Conservation (phyloP, 2,113 vertebrate species). For the Nannobrachium achirus region DNA sequence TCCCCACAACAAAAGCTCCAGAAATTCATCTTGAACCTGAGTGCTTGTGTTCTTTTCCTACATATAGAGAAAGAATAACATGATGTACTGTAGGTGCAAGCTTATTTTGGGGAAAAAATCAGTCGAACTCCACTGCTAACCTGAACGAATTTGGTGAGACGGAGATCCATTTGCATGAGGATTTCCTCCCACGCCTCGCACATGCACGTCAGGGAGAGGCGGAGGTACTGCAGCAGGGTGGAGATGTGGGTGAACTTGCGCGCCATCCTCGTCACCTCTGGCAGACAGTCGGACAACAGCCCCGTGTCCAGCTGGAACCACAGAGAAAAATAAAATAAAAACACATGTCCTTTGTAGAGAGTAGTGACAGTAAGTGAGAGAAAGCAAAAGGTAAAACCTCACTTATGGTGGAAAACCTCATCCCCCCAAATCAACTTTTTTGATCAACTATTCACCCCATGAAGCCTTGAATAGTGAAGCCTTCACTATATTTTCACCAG, state of each 20-base stretch:
- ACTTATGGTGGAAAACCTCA: no score
- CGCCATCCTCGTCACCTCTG: conserved; percentile 96
- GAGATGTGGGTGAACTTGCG: conserved; percentile 98
- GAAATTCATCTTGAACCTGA: conserved; percentile 97
- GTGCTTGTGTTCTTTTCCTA: conserved; percentile 97
- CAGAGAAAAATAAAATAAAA: background rate
- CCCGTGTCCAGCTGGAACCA: conserved; percentile 88
- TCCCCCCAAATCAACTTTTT: no score
- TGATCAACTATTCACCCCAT: no score
- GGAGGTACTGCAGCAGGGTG: conserved; percentile 95
- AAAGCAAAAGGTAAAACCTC: no score
- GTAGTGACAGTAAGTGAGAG: no score
- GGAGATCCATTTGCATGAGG: conserved; percentile 96
- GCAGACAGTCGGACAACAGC: conserved; percentile 90
- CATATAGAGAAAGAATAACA: conserved; percentile 9
- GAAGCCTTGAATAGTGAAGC: no score
- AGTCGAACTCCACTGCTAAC: conserved; percentile 63
- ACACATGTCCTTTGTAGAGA: background rate
- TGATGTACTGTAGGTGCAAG: no score
- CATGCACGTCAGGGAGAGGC: conserved; percentile 94
- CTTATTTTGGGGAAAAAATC: background rate
- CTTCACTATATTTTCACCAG: no score
- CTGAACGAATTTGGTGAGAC: conserved; percentile 98
- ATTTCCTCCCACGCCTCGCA: conserved; percentile 99
- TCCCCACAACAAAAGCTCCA: conserved; percentile 96